Base-by-base conservation (phyloP, 2,113 vertebrate genomes). In the Lonchura striata region DNA sequence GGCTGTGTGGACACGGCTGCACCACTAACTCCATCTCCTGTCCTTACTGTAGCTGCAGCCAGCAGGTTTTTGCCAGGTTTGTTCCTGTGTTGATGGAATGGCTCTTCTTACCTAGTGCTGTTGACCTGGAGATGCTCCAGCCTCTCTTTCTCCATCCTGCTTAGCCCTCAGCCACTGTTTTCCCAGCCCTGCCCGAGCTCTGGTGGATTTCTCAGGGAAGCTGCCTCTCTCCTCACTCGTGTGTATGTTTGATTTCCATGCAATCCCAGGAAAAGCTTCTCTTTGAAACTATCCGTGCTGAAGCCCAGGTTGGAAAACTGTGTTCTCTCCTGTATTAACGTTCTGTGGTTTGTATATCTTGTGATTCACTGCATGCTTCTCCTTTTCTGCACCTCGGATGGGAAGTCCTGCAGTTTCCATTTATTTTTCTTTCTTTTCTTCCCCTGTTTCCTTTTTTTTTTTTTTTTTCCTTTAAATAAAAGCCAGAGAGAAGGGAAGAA, bases 201-300 rank as follows among this genome's bases (percentile, higher is more conserved):
- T 79, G 88, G 56, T 71, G 52, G 90, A 82, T 46, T 75, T 90
- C 46, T 4, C 15, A 42, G 33, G 82, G 82, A 91, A 86, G 76
- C 64, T 7, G 1, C 81, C 77, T 94, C 53, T 90, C 56, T 80
- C 97, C 94, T 97, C 96, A 95, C 88, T 94, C 86, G 92, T 94
- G 4, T 95, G 89, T 98, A 94, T 98, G 95, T 97, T 98, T 97
- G 96, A 93, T 97, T 97, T 98, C 97, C 97, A 95, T 98, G 98
- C 97, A 97, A 96, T 98, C 98, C 97, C 98, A 98, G 98, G 98
- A 99, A 98, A 98, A 98, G 98, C 98, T 97, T 99, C 98, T 98
- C 98, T 98, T 98, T 99, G 98, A 99, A 98, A 98, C 98, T 99
- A 97, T 98, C 98, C 93, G 98, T 99, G 98, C 98, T 98, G 97